Evolutionary conservation across 2,113 vertebrate genomes (phyloP), one percentile per base, ranked within the genome.

Genomic region (Petrocephalus microphthalmus): DNA sequence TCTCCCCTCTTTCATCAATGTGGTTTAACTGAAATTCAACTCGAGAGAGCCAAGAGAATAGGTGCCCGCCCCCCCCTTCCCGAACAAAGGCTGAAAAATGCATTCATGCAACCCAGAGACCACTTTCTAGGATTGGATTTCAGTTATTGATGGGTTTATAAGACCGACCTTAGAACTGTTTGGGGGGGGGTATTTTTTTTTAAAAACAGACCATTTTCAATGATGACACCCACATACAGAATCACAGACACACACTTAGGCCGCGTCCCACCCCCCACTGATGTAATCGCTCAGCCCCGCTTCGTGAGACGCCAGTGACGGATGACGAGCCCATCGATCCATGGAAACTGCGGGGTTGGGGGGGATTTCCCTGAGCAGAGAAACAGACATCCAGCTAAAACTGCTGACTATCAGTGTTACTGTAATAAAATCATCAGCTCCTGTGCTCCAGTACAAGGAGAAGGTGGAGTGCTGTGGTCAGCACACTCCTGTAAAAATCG

Each of bases 91-190:
- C 22, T 93, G 92, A 94, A 92, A 95, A 93, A 92, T 90, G 90
- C 91, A 92, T 93, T 93, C 91, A 93, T 92, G 91, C 95, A 93
- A 94, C 94, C 93, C 92, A 94, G 91, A 93, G 94, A 93, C 92
- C 91, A 91, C 91, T 93, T 92, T 90, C 92, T 93, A 91, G 88
- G 88, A 93, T 94, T 93, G 90, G 89, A 90, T 94, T 94, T 92
- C 94, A 93, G 91, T 94, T 94, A 94, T 92, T 93, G 93, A 94
- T 95, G 93, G 93, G 91, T 94, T 95, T 94, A 91, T 92, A 93
- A 92, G 91, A 93, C 92, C 91, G 93, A 93, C 93, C 90, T 90
- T 90, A 90, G 93, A 90, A 91, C 89, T 92, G 22, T 60, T 33
- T 10, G 47, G 86, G 91, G 86, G 57, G 64, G 88, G 87, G 42